Evolutionary conservation across 2,113 vertebrate species (phyloP).

Genomic region (Desmodus rotundus): DNA sequence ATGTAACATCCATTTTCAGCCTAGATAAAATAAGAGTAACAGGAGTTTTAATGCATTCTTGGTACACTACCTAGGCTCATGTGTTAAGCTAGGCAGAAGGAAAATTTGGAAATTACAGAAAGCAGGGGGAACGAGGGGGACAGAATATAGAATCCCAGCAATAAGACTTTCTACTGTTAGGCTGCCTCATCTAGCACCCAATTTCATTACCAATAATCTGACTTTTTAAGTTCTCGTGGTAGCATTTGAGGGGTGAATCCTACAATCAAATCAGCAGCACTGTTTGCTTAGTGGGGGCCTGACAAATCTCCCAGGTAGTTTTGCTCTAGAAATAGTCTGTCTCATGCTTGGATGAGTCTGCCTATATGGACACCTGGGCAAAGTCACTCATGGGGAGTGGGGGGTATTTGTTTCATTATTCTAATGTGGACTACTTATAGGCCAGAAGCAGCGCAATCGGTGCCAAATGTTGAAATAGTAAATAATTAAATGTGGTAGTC

Average conservation of each 20-base stretch:
- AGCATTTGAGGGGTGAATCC: neutral
- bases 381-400: neutral
- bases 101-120: neutral
- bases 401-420: neutral
- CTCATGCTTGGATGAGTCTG: neutral
- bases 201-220: neutral
- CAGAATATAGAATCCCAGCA: neutral
- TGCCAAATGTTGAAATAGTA: neutral
- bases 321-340: neutral
- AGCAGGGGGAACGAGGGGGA: neutral
- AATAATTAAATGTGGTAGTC: neutral
- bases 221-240: neutral
- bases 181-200: neutral
- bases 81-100: neutral
- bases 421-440: neutral
- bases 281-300: neutral
- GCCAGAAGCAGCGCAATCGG: neutral
- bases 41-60: neutral
- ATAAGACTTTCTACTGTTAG: neutral
- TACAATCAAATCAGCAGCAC: neutral
- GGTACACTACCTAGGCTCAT: too few relatives aligned
- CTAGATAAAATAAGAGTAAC: neutral
- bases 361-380: neutral
- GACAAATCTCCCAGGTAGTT: neutral
- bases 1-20: neutral